phyloP scores from a whole-genome alignment of 2,888 invertebrate species.

The Drosophila austrosaltans region DNA sequence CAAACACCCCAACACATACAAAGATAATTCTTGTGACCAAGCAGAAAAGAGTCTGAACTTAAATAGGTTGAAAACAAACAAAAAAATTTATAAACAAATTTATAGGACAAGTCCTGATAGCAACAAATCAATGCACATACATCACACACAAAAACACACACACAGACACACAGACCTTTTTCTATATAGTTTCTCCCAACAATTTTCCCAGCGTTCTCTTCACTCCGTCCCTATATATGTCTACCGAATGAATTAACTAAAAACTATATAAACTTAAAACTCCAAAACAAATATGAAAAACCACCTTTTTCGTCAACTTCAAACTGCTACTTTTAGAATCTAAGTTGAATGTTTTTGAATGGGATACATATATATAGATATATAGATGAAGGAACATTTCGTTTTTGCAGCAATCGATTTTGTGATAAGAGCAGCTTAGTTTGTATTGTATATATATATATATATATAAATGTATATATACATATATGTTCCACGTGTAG shows the following conservation, averaged over 20 bases:
- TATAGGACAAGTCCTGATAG: conserved; percentile 18
- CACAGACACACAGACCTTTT: not conserved
- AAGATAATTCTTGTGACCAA: conserved; percentile 68
- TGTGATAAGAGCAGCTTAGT: conserved; percentile 11
- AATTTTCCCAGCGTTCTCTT: conserved; percentile 35
- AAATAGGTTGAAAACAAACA: conserved; percentile 59
- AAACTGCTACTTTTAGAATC: conserved; percentile 19
- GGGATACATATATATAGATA: not conserved
- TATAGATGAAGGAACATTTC: not conserved
- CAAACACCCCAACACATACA: not conserved
- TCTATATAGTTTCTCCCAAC: not conserved
- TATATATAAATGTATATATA: not conserved
- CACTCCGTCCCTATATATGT: conserved; percentile 36
- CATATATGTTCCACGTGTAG: not conserved
- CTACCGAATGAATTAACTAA: not conserved
- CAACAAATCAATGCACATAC: not conserved
- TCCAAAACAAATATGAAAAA: conserved; percentile 8
- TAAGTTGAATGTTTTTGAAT: not conserved
- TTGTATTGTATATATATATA: conserved; percentile 1
- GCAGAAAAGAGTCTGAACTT: conserved; percentile 74
- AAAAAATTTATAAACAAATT: conserved; percentile 25
- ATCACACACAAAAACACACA: not conserved
- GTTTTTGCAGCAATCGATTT: conserved; percentile 4
- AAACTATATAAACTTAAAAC: not conserved
- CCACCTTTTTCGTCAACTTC: conserved; percentile 14